These are phyloP conservation scores for Dendrolimus pini DNA, from an alignment of 2,888 invertebrate genomes.

Conservation along the genomic window DNA sequence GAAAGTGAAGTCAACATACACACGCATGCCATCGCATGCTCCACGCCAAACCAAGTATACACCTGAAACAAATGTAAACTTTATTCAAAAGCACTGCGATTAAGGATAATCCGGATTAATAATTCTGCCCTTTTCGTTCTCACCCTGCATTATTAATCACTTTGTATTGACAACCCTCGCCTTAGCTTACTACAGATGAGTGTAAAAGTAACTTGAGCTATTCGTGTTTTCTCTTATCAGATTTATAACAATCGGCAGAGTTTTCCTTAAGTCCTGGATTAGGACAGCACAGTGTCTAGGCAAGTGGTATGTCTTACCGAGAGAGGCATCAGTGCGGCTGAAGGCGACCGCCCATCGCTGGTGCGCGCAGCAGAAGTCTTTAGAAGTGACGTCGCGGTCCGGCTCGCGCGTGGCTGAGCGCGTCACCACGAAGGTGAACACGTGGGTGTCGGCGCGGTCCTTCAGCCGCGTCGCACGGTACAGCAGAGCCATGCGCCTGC, in stretches of 20 bases:
- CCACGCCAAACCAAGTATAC: conserved; percentile 88
- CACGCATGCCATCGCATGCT: conserved; percentile 84
- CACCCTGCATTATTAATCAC: not conserved
- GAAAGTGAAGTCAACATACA: conserved; percentile 88
- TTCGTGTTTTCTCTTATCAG: no score
- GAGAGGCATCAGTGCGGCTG: conserved; percentile 84
- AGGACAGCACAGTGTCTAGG: no score
- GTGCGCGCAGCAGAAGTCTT: conserved; percentile 88
- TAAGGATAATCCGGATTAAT: not conserved
- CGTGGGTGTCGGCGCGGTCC: conserved; percentile 88
- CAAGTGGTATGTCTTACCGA: conserved; percentile 39
- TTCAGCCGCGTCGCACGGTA: conserved; percentile 89
- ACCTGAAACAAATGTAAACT: conserved; percentile 66
- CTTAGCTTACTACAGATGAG: no score
- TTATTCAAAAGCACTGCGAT: not conserved
- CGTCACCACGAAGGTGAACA: conserved; percentile 90
- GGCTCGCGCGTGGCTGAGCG: conserved; percentile 85
- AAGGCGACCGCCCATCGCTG: conserved; percentile 90
- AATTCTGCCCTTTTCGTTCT: not conserved
- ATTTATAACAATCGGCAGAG: no score
- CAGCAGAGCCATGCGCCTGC: conserved; percentile 84
- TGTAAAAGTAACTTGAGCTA: no score
- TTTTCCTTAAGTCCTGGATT: no score
- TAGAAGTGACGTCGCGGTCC: conserved; percentile 87
- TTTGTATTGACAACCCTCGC: not conserved